Conservation (phyloP, 2,113 vertebrate species). For the Serranochromis macrocephalus region DNA sequence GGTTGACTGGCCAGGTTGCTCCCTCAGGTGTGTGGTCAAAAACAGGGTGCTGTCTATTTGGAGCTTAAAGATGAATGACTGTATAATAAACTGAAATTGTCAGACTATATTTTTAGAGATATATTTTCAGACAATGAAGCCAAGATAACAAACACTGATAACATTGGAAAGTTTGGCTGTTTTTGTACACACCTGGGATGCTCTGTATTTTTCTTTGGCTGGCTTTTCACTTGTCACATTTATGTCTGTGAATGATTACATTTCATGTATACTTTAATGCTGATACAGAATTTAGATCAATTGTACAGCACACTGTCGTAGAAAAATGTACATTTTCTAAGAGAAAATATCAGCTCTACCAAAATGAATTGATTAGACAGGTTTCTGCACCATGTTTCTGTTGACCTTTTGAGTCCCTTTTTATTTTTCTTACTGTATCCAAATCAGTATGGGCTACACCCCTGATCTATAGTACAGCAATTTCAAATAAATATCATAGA, state of each 20-base stretch:
- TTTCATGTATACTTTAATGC: not conserved
- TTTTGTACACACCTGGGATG: not conserved
- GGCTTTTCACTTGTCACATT: not conserved
- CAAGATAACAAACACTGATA: not conserved
- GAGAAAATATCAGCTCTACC: not conserved
- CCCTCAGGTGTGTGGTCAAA: not conserved
- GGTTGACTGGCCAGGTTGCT: not conserved
- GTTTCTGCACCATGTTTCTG: not conserved
- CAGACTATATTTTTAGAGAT: not conserved
- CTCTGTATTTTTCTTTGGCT: not conserved
- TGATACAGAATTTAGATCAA: not conserved
- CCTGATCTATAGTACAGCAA: not conserved
- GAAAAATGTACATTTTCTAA: not conserved
- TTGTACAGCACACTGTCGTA: not conserved
- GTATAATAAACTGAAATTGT: not conserved
- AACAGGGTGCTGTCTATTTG: not conserved
- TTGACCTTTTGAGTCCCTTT: not conserved
- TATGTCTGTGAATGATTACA: accelerated
- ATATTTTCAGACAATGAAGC: not conserved
- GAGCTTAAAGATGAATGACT: not conserved
- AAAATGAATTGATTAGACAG: not conserved
- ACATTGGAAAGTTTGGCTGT: not conserved
- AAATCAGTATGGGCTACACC: not conserved
- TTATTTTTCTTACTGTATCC: not conserved
- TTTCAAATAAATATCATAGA: not conserved